These are phyloP conservation scores for Pseudomyrmex pallidus DNA, from an alignment of 1,140 invertebrate genomes.

Conservation along the genomic window DNA sequence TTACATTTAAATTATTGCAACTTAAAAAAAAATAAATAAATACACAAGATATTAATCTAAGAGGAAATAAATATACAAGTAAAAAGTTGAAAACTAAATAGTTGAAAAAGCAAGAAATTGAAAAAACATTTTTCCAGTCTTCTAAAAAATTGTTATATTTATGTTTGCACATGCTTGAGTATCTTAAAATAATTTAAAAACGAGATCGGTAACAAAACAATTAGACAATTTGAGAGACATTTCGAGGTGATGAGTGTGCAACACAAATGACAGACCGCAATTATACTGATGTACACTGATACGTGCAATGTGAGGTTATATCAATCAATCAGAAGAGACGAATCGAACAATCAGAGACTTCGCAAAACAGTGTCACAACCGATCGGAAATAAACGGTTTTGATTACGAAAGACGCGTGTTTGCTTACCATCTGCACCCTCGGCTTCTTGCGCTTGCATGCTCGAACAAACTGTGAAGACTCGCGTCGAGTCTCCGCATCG, in stretches of 20 bases:
- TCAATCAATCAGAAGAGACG: not conserved
- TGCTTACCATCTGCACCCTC: constrained; percentile 74
- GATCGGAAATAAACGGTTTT: not conserved
- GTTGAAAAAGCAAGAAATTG: not conserved
- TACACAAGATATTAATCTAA: not conserved
- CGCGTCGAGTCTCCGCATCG: constrained; percentile 34
- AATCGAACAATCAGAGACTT: not conserved
- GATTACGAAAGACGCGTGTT: not conserved
- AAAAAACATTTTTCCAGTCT: not conserved
- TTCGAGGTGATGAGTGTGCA: too few relatives aligned
- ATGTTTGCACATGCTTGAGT: not conserved
- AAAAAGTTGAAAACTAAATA: not conserved
- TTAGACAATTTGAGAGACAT: too few relatives aligned
- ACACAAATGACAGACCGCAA: too few relatives aligned
- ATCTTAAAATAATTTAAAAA: too few relatives aligned
- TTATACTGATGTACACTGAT: too few relatives aligned
- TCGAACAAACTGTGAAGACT: constrained; percentile 39
- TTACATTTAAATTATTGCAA: too few relatives aligned
- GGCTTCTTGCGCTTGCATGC: constrained; percentile 71
- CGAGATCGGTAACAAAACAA: too few relatives aligned
- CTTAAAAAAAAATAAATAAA: too few relatives aligned
- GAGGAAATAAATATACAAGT: not conserved
- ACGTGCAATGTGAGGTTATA: not conserved
- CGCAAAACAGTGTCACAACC: not conserved
- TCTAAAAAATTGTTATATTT: not conserved